phyloP scores from a whole-genome alignment of 2,797 vertebrate genomes.

The Oceanodroma leucorhoa region DNA sequence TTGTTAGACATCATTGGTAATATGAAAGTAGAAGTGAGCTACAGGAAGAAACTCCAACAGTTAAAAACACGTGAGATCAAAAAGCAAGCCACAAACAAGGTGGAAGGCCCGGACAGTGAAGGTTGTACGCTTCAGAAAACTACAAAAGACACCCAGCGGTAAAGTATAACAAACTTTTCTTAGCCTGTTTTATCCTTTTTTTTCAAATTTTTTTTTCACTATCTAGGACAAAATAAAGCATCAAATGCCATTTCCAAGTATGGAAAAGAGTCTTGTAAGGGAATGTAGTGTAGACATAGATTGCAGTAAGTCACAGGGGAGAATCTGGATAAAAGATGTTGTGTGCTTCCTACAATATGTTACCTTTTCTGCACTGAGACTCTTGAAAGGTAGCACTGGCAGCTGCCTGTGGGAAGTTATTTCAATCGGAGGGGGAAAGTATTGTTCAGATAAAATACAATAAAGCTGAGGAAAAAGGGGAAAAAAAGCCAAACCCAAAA shows the following conservation, averaged over 20 bases:
- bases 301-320: not conserved
- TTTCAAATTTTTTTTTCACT: not conserved
- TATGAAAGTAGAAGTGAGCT: conserved; percentile 89
- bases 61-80: conserved; percentile 46
- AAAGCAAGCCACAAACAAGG: not conserved
- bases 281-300: not conserved
- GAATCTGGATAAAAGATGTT: not conserved
- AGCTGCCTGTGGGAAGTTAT: not conserved
- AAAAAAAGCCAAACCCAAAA: not conserved
- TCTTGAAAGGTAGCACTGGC: not conserved
- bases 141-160: conserved; percentile 72
- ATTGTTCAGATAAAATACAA: not conserved
- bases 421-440: not conserved
- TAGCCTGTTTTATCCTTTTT: not conserved
- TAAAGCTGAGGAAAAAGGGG: not conserved
- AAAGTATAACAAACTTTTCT: not conserved
- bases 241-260: not conserved
- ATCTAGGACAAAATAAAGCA: not conserved
- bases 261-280: not conserved
- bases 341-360: not conserved
- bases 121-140: conserved; percentile 72
- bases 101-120: conserved; percentile 48
- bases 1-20: conserved; percentile 81
- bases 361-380: not conserved
- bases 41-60: conserved; percentile 71